Conservation (phyloP, 2,888 invertebrate species). For the Protodeltote pygarga region DNA sequence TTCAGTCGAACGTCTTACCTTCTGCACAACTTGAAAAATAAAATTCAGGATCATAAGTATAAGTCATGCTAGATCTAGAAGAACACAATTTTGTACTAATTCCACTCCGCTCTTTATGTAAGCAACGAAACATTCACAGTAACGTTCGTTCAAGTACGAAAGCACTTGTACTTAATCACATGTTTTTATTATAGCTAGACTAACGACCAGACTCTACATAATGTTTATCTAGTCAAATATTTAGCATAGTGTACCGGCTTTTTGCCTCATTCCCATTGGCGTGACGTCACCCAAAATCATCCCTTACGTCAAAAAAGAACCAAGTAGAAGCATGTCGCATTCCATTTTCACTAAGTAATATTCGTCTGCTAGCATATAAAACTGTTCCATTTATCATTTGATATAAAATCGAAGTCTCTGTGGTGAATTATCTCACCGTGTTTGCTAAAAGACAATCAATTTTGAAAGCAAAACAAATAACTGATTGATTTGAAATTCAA, state of each 20-base stretch:
- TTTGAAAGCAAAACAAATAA: constrained; percentile 45
- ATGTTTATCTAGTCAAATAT: constrained; percentile 22
- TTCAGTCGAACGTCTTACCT: too few relatives aligned
- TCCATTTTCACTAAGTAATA: constrained; percentile 4
- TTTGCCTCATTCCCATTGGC: constrained; percentile 24
- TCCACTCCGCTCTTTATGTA: too few relatives aligned
- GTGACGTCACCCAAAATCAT: constrained; percentile 27
- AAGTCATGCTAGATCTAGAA: too few relatives aligned
- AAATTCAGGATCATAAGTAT: too few relatives aligned
- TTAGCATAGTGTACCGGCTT: constrained; percentile 17
- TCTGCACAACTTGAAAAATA: too few relatives aligned
- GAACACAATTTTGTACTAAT: too few relatives aligned
- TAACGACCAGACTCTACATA: constrained; percentile 11
- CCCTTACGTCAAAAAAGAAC: constrained; percentile 14
- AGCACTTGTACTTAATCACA: constrained; percentile 2
- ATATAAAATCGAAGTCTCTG: constrained; percentile 1
- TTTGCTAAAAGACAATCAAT: constrained; percentile 30
- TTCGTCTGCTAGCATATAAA: too few relatives aligned
- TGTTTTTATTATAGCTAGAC: constrained; percentile 2
- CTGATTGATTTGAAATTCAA: constrained; percentile 44
- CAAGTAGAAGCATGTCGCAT: background rate
- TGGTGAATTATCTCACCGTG: constrained; percentile 13
- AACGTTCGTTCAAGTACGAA: background rate
- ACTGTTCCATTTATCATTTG: background rate
- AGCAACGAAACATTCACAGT: background rate